A percentile compares a stretch with the other conserved stretches of the same genome.
phyloP scores from a whole-genome alignment of 2,797 vertebrate genomes.

The Coilia nasus region DNA sequence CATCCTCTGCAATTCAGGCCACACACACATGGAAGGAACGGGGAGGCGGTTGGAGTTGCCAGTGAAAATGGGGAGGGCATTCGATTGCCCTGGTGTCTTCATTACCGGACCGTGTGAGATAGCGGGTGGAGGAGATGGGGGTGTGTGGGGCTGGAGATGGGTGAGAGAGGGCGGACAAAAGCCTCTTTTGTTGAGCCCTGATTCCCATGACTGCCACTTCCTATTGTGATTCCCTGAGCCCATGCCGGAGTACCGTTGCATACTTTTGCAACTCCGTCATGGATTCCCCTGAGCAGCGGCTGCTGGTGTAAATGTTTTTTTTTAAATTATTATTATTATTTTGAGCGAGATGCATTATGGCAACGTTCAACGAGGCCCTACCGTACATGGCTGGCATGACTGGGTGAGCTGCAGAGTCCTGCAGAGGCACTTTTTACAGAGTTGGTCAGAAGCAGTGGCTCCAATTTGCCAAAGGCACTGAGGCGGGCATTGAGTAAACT shows the following conservation, averaged over 20 bases:
- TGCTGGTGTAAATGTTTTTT: slow-evolving; percentile 23
- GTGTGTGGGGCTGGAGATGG: not conserved
- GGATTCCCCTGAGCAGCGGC: slow-evolving; percentile 40
- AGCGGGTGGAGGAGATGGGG: not conserved
- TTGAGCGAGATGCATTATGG: not conserved
- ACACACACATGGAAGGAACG: not conserved
- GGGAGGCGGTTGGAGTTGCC: not conserved
- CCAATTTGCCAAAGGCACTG: slow-evolving; percentile 37
- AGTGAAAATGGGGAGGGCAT: not conserved
- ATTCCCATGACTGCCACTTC: slow-evolving; percentile 49
- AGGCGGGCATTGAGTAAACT: slow-evolving; percentile 37
- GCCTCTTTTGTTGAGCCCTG: slow-evolving; percentile 45
- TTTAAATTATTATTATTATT: too few species aligned
- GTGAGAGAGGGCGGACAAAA: slow-evolving; percentile 39
- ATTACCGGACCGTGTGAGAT: slow-evolving; percentile 40
- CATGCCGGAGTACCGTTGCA: slow-evolving; percentile 40
- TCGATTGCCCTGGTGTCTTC: slow-evolving; percentile 43
- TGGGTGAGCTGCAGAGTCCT: not conserved
- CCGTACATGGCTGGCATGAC: not conserved
- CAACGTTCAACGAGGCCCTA: slow-evolving; percentile 14
- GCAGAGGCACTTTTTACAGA: slow-evolving; percentile 1
- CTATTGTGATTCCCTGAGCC: slow-evolving; percentile 45
- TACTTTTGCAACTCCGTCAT: slow-evolving; percentile 53
- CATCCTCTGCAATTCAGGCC: not conserved
- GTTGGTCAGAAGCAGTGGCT: not conserved